phyloP scores from a whole-genome alignment of 2,113 vertebrate species.

The Myocastor coypus region DNA sequence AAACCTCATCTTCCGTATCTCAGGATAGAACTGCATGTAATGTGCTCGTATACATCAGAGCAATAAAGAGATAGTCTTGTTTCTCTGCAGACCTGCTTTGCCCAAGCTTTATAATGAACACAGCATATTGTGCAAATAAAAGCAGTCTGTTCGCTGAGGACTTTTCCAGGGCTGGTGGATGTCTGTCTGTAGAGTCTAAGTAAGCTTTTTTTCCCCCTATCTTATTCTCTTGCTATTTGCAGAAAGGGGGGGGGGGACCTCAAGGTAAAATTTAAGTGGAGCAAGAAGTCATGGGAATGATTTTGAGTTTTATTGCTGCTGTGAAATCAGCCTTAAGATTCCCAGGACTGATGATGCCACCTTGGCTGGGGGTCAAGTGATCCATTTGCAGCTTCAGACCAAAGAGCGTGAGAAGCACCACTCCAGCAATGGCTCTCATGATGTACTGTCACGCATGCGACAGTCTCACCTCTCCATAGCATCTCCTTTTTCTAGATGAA shows the following conservation, averaged over 20 bases:
- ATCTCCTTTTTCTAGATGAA: background rate
- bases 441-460: background rate
- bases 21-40: background rate
- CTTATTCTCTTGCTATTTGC: background rate
- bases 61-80: background rate
- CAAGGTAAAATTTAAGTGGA: background rate
- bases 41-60: background rate
- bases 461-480: background rate
- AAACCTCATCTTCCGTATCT: background rate
- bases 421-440: fast-evolving
- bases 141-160: background rate
- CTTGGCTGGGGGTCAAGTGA: background rate
- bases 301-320: background rate
- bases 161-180: fast-evolving
- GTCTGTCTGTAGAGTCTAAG: background rate
- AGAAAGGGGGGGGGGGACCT: background rate
- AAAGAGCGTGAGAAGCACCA: background rate
- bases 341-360: background rate
- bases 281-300: background rate
- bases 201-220: background rate
- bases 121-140: background rate
- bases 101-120: background rate
- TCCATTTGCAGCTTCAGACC: background rate
- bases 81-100: background rate
- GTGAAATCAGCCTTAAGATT: background rate